Base-by-base conservation (phyloP, 2,797 vertebrate species). In the Pempheris klunzingeri region DNA sequence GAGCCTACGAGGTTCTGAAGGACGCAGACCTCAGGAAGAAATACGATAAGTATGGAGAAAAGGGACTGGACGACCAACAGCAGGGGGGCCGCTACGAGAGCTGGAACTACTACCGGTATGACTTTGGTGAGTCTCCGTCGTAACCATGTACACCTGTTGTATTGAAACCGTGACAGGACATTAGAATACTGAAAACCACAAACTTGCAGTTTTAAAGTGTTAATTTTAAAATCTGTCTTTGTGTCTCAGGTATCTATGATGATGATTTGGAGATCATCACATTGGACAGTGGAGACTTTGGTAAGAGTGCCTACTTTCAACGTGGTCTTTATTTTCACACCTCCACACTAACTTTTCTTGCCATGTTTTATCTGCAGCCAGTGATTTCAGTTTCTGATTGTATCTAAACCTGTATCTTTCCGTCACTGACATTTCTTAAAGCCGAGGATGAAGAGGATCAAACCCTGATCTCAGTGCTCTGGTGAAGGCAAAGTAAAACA, bases 31-130 rank as follows among this genome's bases (percentile, higher is more conserved):
- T 99, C 7, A 93, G 98, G 58, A 98, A 99, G 92, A 99, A 99
- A 80, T 99, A 99, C 11, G 98, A 99, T 80, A 99, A 99, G 74
- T 99, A 99, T 0, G 98, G 98, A 84, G 98, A 99, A 67, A 99
- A 98, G 46, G 98, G 98, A 14, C 87, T 99, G 4, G 96, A 97
- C 38, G 97, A 99, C 74, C 90, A 94, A 64, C 91, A 93, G 55
- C 96, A 97, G 79, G 96, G 96, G 64, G 96, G 97, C 52, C 94
- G 96, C 50, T 99, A 99, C 0, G 98, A 99, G 90, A 99, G 98
- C 94, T 99, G 98, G 98, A 96, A 95, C 91, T 99, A 92, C 18
- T 99, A 99, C 88, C 95, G 96, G 74, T 98, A 99, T 24, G 98
- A 99, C 93, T 99, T 99, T 77, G 98, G 98, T 98, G 85, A 69